Evolutionary conservation across 2,888 invertebrate genomes (phyloP), one percentile per base, ranked within the genome.

Genomic region (Tricholauxania praeusta): DNA sequence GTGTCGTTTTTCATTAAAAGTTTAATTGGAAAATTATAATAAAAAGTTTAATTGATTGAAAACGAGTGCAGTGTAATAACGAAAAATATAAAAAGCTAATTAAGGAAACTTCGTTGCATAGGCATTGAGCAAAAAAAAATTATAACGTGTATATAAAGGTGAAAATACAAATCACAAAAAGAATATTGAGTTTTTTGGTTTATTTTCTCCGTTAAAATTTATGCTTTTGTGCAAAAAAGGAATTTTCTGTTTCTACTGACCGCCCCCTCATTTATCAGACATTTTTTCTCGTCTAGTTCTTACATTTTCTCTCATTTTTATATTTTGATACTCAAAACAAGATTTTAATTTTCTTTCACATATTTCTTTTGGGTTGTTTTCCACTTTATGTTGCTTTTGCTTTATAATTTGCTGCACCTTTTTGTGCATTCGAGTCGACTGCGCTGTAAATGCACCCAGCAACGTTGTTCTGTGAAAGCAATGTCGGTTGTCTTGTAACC

Each of bases 171-270:
- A 64, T 71, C 62, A 51, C 17, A 2, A 53, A 52, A 28, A 67
- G 47, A 57, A 67, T 52, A 22, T 22, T 7, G 19, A 49, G 53
- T 66, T 64, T 66, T 22, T 12, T 60, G 39, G 39, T 39, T 39
- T 4, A 4, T 39, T 1, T 39, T 39, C 39, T 39, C 17, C 47
- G 12, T 55, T 62, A 22, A 28, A 48, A 48, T 47, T 64, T 22
- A 19, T 48, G 47, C 17, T 64, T 64, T 57, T 57, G 64, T 65
- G 64, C 71, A 49, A 53, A 71, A 71, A 72, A 66, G 66, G 72
- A 66, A 66, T 53, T 67, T 62, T 60, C 55, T 19, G n/a, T 49
- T 49, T 51, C 60, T 70, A 2, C 19, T 51, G 63, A 55, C 55
- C 71, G 62, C 71, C 71, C 52, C 64, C 71, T 71, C 63, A 57